Evolutionary conservation across 2,797 vertebrate genomes (phyloP).

Genomic region (Cynodonichthys magdalenae): DNA sequence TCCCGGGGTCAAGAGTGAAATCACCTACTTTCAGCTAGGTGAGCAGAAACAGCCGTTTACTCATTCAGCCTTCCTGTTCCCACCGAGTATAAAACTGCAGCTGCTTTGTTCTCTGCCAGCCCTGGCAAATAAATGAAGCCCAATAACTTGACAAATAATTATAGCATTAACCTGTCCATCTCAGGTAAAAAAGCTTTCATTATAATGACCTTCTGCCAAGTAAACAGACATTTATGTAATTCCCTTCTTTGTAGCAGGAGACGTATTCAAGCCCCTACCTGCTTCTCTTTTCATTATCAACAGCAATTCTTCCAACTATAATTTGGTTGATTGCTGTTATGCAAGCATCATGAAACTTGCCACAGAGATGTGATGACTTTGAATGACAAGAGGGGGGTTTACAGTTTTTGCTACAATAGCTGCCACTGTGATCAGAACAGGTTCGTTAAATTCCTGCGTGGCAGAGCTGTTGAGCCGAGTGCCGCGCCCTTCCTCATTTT

Average conservation of each 20-base stretch:
- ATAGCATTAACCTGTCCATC: slow-evolving; percentile 51
- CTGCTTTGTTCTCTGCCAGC: slow-evolving; percentile 27
- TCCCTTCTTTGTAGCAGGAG: slow-evolving; percentile 32
- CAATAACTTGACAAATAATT: slow-evolving; percentile 55
- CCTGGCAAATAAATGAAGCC: slow-evolving; percentile 11
- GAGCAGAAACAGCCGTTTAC: slow-evolving; percentile 60
- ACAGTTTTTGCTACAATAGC: slow-evolving; percentile 8
- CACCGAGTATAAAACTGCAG: neutral
- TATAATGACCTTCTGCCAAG: slow-evolving; percentile 38
- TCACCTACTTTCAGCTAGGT: slow-evolving; percentile 95
- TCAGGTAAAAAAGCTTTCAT: slow-evolving; percentile 40
- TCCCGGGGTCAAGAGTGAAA: slow-evolving; percentile 91
- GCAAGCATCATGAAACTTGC: slow-evolving; percentile 37
- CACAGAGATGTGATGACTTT: slow-evolving; percentile 38
- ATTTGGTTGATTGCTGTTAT: slow-evolving; percentile 50
- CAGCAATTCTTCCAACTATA: slow-evolving; percentile 35
- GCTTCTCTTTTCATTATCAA: slow-evolving; percentile 33
- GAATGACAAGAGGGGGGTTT: slow-evolving; percentile 47
- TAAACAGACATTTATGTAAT: slow-evolving; percentile 48
- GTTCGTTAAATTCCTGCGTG: slow-evolving; percentile 34
- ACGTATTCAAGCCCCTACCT: slow-evolving; percentile 49
- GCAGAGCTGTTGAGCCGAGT: slow-evolving; percentile 36
- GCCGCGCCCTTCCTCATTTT: slow-evolving; percentile 58
- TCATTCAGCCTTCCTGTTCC: neutral
- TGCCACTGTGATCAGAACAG: slow-evolving; percentile 21